These are phyloP conservation scores for Tetragonisca angustula DNA, from an alignment of 2,888 invertebrate species.

Conservation along the genomic window DNA sequence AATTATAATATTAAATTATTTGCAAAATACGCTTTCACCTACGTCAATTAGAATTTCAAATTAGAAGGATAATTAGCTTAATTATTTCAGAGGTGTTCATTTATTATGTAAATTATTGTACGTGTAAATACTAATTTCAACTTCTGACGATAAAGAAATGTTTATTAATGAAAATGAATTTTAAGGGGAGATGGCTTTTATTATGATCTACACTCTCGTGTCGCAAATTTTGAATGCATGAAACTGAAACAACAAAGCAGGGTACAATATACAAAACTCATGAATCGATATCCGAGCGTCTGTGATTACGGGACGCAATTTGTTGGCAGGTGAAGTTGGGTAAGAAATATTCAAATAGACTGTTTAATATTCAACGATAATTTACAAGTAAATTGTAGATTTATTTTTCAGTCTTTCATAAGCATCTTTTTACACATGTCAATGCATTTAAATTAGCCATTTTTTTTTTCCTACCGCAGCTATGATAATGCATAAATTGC, in stretches of 20 bases:
- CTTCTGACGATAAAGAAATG: neutral
- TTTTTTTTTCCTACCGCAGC: constrained; percentile 18
- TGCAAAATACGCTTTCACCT: neutral
- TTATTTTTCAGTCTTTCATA: constrained; percentile 47
- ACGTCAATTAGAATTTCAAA: neutral
- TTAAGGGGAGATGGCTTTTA: neutral
- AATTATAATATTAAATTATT: neutral
- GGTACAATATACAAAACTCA: constrained; percentile 26
- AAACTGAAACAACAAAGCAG: constrained; percentile 29
- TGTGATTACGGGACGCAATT: constrained; percentile 52
- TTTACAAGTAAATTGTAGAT: constrained; percentile 72
- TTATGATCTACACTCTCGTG: neutral
- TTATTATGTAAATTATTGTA: neutral
- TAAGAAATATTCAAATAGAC: constrained; percentile 61
- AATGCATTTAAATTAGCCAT: constrained; percentile 52
- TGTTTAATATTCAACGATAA: constrained; percentile 69
- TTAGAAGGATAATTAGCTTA: neutral
- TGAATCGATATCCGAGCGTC: constrained; percentile 47
- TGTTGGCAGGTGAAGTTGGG: constrained; percentile 49
- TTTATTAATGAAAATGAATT: constrained; percentile 10
- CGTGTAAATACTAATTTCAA: neutral
- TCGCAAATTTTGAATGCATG: constrained; percentile 35
- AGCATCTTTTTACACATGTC: constrained; percentile 60
- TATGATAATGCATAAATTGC: neutral
- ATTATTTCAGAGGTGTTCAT: neutral